Percentiles rank a stretch among this genome's conserved stretches.
Conservation (phyloP, 2,888 invertebrate genomes). For the Pedicia rivosa region DNA sequence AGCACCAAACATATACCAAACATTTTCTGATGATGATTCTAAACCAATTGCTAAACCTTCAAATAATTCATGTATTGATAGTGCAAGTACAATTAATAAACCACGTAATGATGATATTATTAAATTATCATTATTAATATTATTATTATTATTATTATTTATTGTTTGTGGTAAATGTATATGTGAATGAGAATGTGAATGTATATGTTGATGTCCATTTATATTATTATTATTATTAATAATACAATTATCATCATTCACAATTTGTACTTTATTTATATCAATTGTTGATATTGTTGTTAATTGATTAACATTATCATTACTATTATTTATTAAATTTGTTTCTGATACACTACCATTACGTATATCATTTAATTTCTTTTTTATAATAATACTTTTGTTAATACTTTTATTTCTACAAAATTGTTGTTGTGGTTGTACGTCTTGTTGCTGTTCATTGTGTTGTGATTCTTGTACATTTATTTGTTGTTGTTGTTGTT, state of each 20-base stretch:
- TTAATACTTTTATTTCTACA: too few species aligned
- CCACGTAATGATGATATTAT: conserved; percentile 39
- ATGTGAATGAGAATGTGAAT: conserved; percentile 1
- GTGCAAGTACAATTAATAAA: conserved; percentile 62
- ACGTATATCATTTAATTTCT: too few species aligned
- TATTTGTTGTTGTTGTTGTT: too few species aligned
- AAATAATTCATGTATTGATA: conserved; percentile 74
- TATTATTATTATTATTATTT: not conserved
- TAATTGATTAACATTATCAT: too few species aligned
- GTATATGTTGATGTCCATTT: not conserved
- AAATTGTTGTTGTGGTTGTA: too few species aligned
- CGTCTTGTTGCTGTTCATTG: too few species aligned
- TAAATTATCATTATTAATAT: conserved; percentile 20
- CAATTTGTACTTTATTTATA: too few species aligned
- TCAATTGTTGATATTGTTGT: too few species aligned
- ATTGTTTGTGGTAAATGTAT: not conserved
- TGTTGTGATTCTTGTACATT: too few species aligned
- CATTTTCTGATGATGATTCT: conserved; percentile 41
- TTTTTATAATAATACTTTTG: too few species aligned
- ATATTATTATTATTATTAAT: not conserved
- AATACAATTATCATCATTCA: not conserved
- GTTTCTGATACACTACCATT: too few species aligned
- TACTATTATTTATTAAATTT: too few species aligned
- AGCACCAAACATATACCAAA: conserved; percentile 71
- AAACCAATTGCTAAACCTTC: conserved; percentile 73